Evolutionary conservation across 2,797 vertebrate species (phyloP).

Genomic region (Falco naumanni): DNA sequence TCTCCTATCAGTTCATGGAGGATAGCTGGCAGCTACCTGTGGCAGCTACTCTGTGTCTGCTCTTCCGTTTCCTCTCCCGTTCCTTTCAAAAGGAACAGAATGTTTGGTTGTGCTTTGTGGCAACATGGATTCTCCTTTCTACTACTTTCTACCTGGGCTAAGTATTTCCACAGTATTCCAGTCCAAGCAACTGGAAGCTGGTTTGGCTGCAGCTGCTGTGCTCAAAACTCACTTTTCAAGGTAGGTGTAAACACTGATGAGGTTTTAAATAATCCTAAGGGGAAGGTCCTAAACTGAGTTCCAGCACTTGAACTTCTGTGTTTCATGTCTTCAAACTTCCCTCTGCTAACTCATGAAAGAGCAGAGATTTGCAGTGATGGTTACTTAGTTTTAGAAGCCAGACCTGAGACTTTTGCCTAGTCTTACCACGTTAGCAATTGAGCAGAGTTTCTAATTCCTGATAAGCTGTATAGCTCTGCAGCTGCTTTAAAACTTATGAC

Average conservation of each 20-base stretch:
- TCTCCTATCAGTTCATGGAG: not conserved
- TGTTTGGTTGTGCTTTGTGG: not conserved
- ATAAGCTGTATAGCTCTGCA: accelerated
- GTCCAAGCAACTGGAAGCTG: not conserved
- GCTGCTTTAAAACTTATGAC: not conserved
- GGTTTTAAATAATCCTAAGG: not conserved
- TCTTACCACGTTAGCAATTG: not conserved
- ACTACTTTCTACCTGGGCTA: not conserved
- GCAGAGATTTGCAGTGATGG: not conserved
- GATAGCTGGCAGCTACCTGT: not conserved
- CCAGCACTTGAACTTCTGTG: not conserved
- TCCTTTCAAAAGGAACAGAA: not conserved
- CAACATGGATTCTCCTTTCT: not conserved
- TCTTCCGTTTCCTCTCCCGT: not conserved
- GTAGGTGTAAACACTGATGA: not conserved
- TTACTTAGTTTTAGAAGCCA: not conserved
- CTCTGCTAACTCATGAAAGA: not conserved
- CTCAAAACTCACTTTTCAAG: not conserved
- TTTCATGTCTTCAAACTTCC: not conserved
- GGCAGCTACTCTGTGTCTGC: not conserved
- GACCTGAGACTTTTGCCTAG: not conserved
- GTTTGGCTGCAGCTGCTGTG: not conserved
- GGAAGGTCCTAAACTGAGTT: not conserved
- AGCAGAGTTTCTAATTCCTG: not conserved
- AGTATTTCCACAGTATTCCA: not conserved